These are phyloP conservation scores for Nymphalis polychloros DNA, from an alignment of 2,888 invertebrate species.

Conservation along the genomic window DNA sequence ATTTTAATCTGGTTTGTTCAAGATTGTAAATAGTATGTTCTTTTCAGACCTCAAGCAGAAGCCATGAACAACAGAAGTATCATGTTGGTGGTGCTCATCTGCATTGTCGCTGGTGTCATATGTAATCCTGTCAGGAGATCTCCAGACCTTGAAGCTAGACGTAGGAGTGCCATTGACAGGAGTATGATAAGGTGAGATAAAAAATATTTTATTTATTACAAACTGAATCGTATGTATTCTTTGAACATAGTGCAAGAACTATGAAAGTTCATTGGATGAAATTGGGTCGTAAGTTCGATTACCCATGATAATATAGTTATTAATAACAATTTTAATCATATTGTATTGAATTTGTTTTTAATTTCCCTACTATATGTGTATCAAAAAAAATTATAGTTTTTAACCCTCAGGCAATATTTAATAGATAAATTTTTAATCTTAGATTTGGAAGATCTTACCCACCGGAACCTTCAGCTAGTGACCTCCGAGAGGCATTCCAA, in stretches of 20 bases:
- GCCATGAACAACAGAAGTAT: slow-evolving; percentile 41
- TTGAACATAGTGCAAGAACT: too few species aligned
- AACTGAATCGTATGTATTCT: too few species aligned
- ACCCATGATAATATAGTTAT: too few species aligned
- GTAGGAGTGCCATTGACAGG: slow-evolving; percentile 73
- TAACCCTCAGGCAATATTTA: too few species aligned
- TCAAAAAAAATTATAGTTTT: too few species aligned
- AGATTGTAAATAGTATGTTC: background rate
- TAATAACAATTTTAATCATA: too few species aligned
- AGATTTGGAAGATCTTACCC: slow-evolving; percentile 75
- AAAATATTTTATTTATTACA: background rate
- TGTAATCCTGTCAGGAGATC: slow-evolving; percentile 68
- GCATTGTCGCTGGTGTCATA: slow-evolving; percentile 53
- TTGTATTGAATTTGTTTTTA: too few species aligned
- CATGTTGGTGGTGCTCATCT: slow-evolving; percentile 55
- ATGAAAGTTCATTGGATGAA: too few species aligned
- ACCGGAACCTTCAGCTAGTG: slow-evolving; percentile 67
- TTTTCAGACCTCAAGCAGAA: slow-evolving; percentile 35
- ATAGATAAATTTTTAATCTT: slow-evolving; percentile 23
- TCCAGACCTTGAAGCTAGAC: slow-evolving; percentile 69
- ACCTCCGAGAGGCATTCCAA: slow-evolving; percentile 63
- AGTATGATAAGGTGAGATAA: slow-evolving; percentile 66
- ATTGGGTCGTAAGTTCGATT: too few species aligned
- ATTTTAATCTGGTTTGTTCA: background rate
- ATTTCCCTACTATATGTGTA: too few species aligned